Base-by-base conservation (phyloP, 2,113 vertebrate genomes). In the Mirza zaza region DNA sequence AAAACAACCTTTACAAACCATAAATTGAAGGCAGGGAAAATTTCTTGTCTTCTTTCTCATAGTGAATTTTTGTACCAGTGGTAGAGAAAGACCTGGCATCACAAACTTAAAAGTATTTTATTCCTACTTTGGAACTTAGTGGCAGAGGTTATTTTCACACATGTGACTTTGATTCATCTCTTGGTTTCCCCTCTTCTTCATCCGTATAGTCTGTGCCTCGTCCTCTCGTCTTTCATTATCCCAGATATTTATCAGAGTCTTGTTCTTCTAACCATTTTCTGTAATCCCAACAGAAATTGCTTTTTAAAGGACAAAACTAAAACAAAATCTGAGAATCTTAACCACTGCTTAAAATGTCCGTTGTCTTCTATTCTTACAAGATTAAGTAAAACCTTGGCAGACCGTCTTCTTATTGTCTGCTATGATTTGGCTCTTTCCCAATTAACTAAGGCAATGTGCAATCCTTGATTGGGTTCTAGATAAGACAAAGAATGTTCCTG, bases 281-380 rank as follows among this genome's bases (percentile, higher is more conserved):
- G 5, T 48, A 68, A 67, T 59, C 27, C 39, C 45, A 76, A 67
- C 27, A 80, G 34, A 91, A 85, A 90, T 63, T 3, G 6, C 25
- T 75, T 82, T 93, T 84, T 10, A 32, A 45, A 71, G 75, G 85
- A 18, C 4, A 18, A 39, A 50, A 81, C 17, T 11, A 68, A 57
- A 92, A 50, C 6, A n/a, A 90, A 73, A 82, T 82, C 59, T 83
- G 27, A 93, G 52, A 90, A n/a, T 57, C 29, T 79, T 65, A 48
- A 8, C 6, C 36, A 20, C 12, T 65, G 36, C 42, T 94, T 92
- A 84, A 89, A 97, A 61, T 1, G 21, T 21, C 4, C 42, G 70
- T 8, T 59, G 23, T 80, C 14, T 68, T 73, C 39, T 52, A 50
- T 81, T 90, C 55, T 87, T 75, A 59, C 50, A 50, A 42, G 70